Evolutionary conservation across 2,113 vertebrate species (phyloP).

Genomic region (Sarotherodon lohbergeri): DNA sequence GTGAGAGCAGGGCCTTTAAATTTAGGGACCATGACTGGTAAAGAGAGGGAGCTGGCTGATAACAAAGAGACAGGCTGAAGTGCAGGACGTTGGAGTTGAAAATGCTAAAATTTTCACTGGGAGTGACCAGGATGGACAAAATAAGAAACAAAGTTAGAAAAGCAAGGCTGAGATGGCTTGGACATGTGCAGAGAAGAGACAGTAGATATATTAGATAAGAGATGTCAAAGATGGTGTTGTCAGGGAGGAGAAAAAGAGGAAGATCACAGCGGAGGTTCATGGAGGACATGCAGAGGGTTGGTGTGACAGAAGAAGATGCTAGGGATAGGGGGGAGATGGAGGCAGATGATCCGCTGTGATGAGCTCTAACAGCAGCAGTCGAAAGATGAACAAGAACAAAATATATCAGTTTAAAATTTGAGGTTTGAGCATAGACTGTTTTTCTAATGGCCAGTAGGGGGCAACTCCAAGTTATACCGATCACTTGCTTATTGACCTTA

Average conservation of each 20-base stretch:
- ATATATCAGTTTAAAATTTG: background rate
- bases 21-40: background rate
- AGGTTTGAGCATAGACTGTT: background rate
- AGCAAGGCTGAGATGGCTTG: background rate
- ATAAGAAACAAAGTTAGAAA: background rate
- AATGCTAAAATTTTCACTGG: background rate
- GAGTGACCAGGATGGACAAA: background rate
- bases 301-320: background rate
- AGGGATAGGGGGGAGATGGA: fast-evolving
- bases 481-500: background rate
- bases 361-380: background rate
- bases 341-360: background rate
- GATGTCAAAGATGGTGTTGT: background rate
- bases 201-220: background rate
- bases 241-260: background rate
- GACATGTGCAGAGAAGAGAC: background rate
- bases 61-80: background rate
- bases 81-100: background rate
- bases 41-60: background rate
- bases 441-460: background rate
- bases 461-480: fast-evolving
- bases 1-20: background rate
- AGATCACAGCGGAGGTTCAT: background rate
- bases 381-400: background rate
- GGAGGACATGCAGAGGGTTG: background rate